phyloP scores from a whole-genome alignment of 2,888 invertebrate genomes.

The Dinocampus coccinellae region DNA sequence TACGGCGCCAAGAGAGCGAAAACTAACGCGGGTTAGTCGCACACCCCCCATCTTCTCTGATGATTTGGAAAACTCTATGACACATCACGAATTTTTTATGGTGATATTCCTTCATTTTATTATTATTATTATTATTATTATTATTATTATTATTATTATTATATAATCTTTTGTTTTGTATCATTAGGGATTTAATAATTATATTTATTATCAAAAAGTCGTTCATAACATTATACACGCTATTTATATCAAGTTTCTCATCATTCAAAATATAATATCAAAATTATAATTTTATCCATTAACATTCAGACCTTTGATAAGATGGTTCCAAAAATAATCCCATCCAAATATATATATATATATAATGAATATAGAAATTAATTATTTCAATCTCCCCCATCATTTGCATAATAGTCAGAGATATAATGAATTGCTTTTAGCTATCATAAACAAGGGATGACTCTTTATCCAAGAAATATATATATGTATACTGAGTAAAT shows the following conservation, averaged over 20 bases:
- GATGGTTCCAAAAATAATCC: background rate
- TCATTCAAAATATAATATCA: background rate
- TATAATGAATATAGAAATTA: background rate
- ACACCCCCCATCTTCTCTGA: background rate
- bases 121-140: too few species aligned
- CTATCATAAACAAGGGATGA: background rate
- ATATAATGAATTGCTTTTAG: background rate
- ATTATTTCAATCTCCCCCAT: background rate
- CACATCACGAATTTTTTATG: conserved; percentile 1
- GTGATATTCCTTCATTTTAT: background rate
- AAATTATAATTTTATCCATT: background rate
- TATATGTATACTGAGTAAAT: background rate
- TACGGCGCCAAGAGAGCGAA: conserved; percentile 6
- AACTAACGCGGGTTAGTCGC: too few species aligned
- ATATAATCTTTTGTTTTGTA: background rate
- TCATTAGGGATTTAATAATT: background rate
- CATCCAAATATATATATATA: background rate
- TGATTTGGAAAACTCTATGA: conserved; percentile 13
- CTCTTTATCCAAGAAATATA: too few species aligned
- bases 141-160: background rate
- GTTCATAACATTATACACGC: background rate
- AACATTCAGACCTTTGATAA: background rate
- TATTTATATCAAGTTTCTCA: background rate
- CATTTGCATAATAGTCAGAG: background rate
- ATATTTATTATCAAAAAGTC: background rate